These are phyloP conservation scores for Oreochromis tanganicae DNA, from an alignment of 2,113 vertebrate genomes.

Conservation along the genomic window DNA sequence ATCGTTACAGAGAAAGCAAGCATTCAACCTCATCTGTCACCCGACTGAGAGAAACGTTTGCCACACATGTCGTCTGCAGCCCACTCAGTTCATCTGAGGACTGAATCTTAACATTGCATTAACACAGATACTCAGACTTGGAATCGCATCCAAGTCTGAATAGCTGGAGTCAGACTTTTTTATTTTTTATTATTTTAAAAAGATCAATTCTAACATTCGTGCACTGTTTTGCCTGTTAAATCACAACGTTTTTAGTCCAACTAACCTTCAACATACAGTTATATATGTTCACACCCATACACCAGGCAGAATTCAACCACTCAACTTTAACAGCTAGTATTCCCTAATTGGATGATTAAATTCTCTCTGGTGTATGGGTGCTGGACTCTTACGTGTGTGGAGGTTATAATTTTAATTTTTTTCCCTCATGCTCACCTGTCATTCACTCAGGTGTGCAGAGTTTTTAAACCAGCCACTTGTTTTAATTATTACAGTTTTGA, in stretches of 20 bases:
- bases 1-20: neutral
- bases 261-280: neutral
- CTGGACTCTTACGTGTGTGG: neutral
- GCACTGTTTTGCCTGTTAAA: neutral
- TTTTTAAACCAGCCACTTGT: neutral
- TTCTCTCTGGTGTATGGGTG: neutral
- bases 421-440: neutral
- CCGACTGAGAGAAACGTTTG: neutral
- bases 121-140: neutral
- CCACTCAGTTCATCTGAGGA: neutral
- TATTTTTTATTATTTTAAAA: neutral
- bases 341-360: neutral
- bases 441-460: neutral
- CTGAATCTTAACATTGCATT: neutral
- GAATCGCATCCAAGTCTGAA: neutral
- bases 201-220: neutral
- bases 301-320: neutral
- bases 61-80: neutral
- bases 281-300: neutral
- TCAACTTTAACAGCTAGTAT: neutral
- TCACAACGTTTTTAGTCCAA: neutral
- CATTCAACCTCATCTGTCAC: neutral
- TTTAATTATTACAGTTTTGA: neutral
- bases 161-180: neutral
- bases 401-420: accelerated